phyloP scores from a whole-genome alignment of 2,888 invertebrate species.

The Clepsis dumicolana region DNA sequence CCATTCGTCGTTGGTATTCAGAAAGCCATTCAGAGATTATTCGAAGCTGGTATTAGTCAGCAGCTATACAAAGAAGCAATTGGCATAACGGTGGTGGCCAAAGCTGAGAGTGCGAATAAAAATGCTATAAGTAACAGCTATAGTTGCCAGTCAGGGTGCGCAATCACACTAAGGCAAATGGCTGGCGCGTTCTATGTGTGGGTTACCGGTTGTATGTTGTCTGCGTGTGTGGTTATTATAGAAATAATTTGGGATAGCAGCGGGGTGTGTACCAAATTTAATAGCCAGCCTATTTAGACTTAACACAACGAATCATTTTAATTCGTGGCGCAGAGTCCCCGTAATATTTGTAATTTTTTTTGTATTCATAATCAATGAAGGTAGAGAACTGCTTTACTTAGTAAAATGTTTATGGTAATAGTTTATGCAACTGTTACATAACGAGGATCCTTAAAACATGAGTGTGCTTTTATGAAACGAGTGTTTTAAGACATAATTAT shows the following conservation, averaged over 20 bases:
- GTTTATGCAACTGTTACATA: too few relatives aligned
- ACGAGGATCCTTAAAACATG: too few relatives aligned
- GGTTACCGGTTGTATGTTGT: slow-evolving; percentile 62
- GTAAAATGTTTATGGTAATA: too few relatives aligned
- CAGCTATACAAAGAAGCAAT: slow-evolving; percentile 65
- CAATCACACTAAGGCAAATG: slow-evolving; percentile 61
- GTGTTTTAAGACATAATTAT: too few relatives aligned
- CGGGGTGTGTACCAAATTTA: not conserved
- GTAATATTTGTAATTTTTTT: too few relatives aligned
- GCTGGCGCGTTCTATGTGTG: slow-evolving; percentile 67
- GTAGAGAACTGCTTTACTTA: too few relatives aligned
- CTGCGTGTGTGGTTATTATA: slow-evolving; percentile 58
- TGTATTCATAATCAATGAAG: too few relatives aligned
- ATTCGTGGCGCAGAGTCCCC: too few relatives aligned
- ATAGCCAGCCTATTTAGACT: not conserved
- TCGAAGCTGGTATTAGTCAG: slow-evolving; percentile 70
- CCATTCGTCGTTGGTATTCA: slow-evolving; percentile 55
- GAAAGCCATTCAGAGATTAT: slow-evolving; percentile 56
- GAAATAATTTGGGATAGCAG: slow-evolving; percentile 51
- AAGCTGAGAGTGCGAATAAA: slow-evolving; percentile 57
- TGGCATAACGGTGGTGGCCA: slow-evolving; percentile 61
- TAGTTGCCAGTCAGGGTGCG: slow-evolving; percentile 68
- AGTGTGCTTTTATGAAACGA: too few relatives aligned
- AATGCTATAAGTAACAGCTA: slow-evolving; percentile 67
- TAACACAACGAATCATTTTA: not conserved